Conservation (phyloP, 2,888 invertebrate species). For the Trissolcus brochymenae region DNA sequence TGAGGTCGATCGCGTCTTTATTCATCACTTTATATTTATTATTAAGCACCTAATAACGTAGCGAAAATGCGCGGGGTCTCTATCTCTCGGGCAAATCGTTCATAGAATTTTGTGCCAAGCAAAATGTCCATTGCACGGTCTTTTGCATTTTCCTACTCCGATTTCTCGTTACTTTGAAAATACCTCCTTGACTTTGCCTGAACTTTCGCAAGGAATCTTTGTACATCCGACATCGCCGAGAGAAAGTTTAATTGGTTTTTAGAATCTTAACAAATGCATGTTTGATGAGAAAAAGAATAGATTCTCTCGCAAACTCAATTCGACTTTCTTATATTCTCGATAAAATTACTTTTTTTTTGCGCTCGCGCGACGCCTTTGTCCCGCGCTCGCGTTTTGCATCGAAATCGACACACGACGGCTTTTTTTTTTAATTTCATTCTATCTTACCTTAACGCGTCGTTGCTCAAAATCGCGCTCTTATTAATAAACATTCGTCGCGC, state of each 20-base stretch:
- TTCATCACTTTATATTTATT: slow-evolving; percentile 53
- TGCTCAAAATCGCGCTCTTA: slow-evolving; percentile 37
- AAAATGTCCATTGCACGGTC: slow-evolving; percentile 54
- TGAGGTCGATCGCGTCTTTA: slow-evolving; percentile 37
- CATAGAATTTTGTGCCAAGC: slow-evolving; percentile 34
- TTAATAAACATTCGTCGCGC: slow-evolving; percentile 36
- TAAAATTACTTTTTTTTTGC: slow-evolving; percentile 51
- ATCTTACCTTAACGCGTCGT: slow-evolving; percentile 28
- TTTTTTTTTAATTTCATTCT: slow-evolving; percentile 1
- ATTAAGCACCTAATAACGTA: slow-evolving; percentile 51
- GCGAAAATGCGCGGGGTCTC: slow-evolving; percentile 34
- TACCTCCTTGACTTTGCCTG: slow-evolving; percentile 46
- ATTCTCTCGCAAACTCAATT: slow-evolving; percentile 57
- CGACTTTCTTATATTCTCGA: slow-evolving; percentile 55
- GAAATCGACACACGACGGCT: slow-evolving; percentile 28
- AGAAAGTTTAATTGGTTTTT: slow-evolving; percentile 59
- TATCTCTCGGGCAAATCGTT: slow-evolving; percentile 40
- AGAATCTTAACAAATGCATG: slow-evolving; percentile 58
- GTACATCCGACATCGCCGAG: slow-evolving; percentile 54
- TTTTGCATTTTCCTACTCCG: slow-evolving; percentile 52
- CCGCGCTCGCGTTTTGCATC: slow-evolving; percentile 41
- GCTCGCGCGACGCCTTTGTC: slow-evolving; percentile 27
- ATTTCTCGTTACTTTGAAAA: slow-evolving; percentile 56
- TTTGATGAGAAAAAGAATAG: slow-evolving; percentile 58
- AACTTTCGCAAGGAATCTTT: slow-evolving; percentile 58